Percentiles rank a stretch among this genome's conserved stretches.
phyloP scores from a whole-genome alignment of 2,113 vertebrate species.

The Eidolon helvum region DNA sequence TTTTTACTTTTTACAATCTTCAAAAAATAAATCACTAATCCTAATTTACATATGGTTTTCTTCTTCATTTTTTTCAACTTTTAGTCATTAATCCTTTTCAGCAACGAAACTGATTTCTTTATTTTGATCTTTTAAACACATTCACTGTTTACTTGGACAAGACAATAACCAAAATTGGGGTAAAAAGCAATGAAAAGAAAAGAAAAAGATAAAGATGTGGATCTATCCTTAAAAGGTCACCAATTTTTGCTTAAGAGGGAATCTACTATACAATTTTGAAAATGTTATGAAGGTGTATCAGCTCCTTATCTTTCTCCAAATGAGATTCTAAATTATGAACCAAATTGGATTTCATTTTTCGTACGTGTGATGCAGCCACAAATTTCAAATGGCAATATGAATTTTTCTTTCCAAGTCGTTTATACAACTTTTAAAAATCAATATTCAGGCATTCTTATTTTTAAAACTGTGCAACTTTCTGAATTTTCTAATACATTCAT shows the following conservation, averaged over 20 bases:
- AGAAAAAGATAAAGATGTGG: background rate
- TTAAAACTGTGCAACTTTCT: background rate
- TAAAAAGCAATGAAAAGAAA: background rate
- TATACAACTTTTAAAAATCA: background rate
- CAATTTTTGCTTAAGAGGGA: background rate
- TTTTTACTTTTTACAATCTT: background rate
- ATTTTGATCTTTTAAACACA: background rate
- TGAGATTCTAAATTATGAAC: background rate
- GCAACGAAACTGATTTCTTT: background rate
- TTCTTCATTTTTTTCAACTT: background rate
- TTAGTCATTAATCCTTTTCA: background rate
- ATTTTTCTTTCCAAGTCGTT: background rate
- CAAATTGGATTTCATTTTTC: background rate
- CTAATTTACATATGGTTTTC: background rate
- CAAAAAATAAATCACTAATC: background rate
- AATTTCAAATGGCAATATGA: background rate
- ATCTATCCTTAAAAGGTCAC: background rate
- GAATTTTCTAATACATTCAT: background rate
- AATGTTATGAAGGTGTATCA: background rate
- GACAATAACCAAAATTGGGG: background rate
- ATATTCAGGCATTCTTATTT: background rate
- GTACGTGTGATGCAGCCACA: background rate
- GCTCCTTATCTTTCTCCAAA: background rate
- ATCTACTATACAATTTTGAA: background rate
- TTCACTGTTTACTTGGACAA: background rate